Evolutionary conservation across 1,140 invertebrate genomes (phyloP).

Genomic region (Lordiphosa stackelbergi): DNA sequence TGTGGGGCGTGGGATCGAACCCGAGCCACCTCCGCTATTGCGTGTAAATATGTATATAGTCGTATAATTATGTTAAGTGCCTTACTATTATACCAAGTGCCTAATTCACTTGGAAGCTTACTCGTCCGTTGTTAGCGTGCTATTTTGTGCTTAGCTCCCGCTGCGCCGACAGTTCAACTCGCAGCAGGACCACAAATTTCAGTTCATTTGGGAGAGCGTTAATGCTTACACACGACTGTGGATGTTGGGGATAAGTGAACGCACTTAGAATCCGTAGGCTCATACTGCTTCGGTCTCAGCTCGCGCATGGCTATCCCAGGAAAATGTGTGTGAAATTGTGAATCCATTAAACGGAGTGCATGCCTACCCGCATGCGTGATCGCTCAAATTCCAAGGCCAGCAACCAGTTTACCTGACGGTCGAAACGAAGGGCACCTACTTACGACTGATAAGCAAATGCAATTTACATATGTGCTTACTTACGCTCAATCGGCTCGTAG

Average conservation of each 20-base stretch:
- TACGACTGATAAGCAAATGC: constrained; percentile 1
- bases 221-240: too few species aligned
- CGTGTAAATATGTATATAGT: background rate
- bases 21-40: too few species aligned
- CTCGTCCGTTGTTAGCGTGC: too few species aligned
- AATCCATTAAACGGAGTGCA: too few species aligned
- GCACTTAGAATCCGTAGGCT: too few species aligned
- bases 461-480: background rate
- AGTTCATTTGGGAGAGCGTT: too few species aligned
- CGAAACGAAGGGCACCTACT: background rate
- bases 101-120: too few species aligned
- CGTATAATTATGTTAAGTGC: background rate
- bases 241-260: too few species aligned
- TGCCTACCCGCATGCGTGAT: background rate
- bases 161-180: constrained; percentile 6
- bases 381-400: background rate
- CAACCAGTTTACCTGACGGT: background rate
- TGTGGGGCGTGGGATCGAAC: too few species aligned
- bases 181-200: constrained; percentile 1
- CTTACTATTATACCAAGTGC: constrained; percentile 4
- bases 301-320: too few species aligned
- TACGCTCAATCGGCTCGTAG: background rate
- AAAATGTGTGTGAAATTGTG: too few species aligned
- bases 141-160: background rate
- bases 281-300: too few species aligned